A percentile compares a stretch with the other conserved stretches of the same genome.
phyloP scores from a whole-genome alignment of 2,888 invertebrate species.

The Leptinotarsa peninsularis region DNA sequence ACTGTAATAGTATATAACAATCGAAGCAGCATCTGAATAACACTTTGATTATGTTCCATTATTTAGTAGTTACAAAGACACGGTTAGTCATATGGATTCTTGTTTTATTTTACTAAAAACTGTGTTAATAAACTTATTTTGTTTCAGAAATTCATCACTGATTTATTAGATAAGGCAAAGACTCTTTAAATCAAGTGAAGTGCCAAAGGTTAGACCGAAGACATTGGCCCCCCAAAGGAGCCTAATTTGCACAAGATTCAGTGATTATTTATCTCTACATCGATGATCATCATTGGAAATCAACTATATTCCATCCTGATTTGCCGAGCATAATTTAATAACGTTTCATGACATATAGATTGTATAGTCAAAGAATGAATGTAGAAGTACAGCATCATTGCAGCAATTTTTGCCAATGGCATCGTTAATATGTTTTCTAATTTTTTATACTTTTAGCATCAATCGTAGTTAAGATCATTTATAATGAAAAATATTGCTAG shows the following conservation, averaged over 20 bases:
- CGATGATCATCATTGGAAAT: conserved; percentile 49
- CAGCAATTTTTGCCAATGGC: conserved; percentile 51
- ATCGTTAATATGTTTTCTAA: conserved; percentile 50
- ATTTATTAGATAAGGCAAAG: conserved; percentile 89
- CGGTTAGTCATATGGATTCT: too few relatives aligned
- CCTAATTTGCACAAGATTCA: conserved; percentile 58
- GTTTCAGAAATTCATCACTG: conserved; percentile 90
- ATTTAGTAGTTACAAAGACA: too few relatives aligned
- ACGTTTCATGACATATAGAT: conserved; percentile 34
- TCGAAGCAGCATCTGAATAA: too few relatives aligned
- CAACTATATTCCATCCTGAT: conserved; percentile 43
- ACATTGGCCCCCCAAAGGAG: conserved; percentile 57
- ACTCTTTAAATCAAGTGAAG: conserved; percentile 76
- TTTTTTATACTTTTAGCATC: conserved; percentile 52
- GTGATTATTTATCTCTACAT: conserved; percentile 55
- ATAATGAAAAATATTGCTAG: conserved; percentile 52
- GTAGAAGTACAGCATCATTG: conserved; percentile 30
- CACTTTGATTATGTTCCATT: too few relatives aligned
- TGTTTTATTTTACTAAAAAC: too few relatives aligned
- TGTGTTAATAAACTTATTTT: conserved; percentile 44
- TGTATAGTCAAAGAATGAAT: conserved; percentile 34
- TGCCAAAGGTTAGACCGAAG: conserved; percentile 61
- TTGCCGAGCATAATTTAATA: conserved; percentile 38
- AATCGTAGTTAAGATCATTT: conserved; percentile 42
- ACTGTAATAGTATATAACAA: too few relatives aligned